Conservation (phyloP, 37 sponge, comb jelly and placozoan genomes). For the Ephydatia muelleri region DNA sequence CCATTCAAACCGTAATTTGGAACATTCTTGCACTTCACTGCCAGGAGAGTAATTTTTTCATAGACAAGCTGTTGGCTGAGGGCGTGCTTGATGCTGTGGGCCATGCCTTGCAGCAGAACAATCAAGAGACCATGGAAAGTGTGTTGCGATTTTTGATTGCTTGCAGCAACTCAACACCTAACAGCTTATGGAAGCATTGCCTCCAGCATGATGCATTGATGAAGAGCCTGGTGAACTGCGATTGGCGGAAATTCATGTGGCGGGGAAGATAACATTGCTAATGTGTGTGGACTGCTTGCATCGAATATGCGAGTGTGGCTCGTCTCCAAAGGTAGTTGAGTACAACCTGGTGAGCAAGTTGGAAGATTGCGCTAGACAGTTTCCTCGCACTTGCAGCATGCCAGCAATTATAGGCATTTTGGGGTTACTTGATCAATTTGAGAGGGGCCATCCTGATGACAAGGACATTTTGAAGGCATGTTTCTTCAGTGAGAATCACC, state of each 20-base stretch:
- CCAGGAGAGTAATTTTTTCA: constrained; percentile 1
- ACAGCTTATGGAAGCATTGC: background rate
- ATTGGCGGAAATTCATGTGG: background rate
- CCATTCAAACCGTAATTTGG: constrained; percentile 51
- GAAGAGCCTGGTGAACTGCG: background rate
- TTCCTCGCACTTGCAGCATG: constrained; percentile 12
- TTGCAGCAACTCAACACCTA: constrained; percentile 7
- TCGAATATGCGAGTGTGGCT: background rate
- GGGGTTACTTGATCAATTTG: background rate
- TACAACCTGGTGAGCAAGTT: constrained; percentile 13
- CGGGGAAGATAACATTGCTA: background rate
- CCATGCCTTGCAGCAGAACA: constrained; percentile 15
- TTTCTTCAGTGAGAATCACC: constrained; percentile 34
- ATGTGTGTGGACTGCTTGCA: background rate
- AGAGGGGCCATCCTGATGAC: background rate
- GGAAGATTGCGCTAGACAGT: constrained; percentile 18
- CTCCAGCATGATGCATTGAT: background rate
- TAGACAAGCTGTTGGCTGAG: background rate
- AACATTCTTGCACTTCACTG: constrained; percentile 23
- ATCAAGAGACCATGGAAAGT: background rate
- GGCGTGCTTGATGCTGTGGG: constrained; percentile 10
- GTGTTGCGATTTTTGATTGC: constrained; percentile 14
- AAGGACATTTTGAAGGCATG: background rate
- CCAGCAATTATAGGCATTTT: constrained; percentile 38
- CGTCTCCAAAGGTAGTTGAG: constrained; percentile 6